phyloP scores from a whole-genome alignment of 2,888 invertebrate genomes.

The Pyralis farinalis region DNA sequence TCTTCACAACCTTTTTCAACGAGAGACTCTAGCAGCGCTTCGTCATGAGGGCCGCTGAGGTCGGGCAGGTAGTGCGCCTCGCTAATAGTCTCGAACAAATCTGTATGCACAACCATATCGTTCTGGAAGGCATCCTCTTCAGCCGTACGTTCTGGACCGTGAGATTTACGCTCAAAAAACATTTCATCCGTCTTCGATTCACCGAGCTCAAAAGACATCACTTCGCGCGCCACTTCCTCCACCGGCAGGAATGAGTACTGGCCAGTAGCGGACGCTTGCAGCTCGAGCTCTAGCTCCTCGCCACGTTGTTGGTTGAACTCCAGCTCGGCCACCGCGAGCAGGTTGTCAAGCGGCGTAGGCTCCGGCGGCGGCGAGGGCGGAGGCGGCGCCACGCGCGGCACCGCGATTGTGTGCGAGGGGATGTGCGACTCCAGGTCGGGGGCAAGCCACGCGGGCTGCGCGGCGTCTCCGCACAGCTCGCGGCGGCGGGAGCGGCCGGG shows the following conservation, averaged over 20 bases:
- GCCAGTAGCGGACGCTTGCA: slow-evolving; percentile 33
- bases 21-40: slow-evolving; percentile 81
- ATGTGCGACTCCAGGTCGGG: slow-evolving; percentile 83
- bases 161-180: slow-evolving; percentile 54
- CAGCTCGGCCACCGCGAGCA: slow-evolving; percentile 83
- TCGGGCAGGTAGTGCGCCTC: slow-evolving; percentile 73
- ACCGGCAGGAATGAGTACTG: slow-evolving; percentile 55
- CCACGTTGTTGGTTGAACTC: slow-evolving; percentile 82
- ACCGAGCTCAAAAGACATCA: slow-evolving; percentile 65
- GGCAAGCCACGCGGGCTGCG: slow-evolving; percentile 43
- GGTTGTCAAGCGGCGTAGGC: slow-evolving; percentile 81
- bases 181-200: slow-evolving; percentile 59
- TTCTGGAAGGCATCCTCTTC: slow-evolving; percentile 50
- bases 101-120: slow-evolving; percentile 62
- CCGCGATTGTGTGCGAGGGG: slow-evolving; percentile 82
- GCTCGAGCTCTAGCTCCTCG: slow-evolving; percentile 49
- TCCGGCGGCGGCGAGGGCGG: slow-evolving; percentile 43
- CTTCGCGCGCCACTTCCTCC: slow-evolving; percentile 59
- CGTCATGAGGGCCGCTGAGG: slow-evolving; percentile 67
- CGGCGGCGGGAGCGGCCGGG: slow-evolving; percentile 30
- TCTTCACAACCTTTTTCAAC: slow-evolving; percentile 83
- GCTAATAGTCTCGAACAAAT: slow-evolving; percentile 72
- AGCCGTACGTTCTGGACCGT: slow-evolving; percentile 34
- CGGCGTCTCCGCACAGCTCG: slow-evolving; percentile 22
- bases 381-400: slow-evolving; percentile 51